Conservation (phyloP, 2,797 vertebrate genomes). For the Pantherophis alleghaniensis region DNA sequence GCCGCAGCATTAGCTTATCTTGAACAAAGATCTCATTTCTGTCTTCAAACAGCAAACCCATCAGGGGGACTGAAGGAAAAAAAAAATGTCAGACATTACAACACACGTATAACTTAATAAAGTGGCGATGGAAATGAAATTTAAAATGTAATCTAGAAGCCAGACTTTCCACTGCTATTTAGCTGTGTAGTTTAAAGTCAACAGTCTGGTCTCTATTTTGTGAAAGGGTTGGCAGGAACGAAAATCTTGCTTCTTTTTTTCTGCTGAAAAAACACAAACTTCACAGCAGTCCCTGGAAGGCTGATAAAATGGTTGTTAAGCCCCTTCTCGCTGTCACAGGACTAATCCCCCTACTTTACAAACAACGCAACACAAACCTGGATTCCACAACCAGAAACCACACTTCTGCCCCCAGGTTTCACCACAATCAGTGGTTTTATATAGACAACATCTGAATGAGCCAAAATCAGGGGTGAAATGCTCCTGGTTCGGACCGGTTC, state of each 20-base stretch:
- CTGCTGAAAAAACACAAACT: constrained; percentile 10
- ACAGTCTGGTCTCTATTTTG: constrained; percentile 7
- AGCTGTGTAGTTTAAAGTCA: constrained; percentile 7
- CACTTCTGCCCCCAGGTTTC: background rate
- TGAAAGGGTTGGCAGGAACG: background rate
- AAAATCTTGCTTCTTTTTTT: background rate
- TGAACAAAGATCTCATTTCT: constrained; percentile 36
- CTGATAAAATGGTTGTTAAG: background rate
- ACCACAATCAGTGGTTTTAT: background rate
- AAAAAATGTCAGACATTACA: constrained; percentile 33
- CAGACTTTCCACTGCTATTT: constrained; percentile 14
- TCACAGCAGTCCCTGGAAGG: constrained; percentile 4
- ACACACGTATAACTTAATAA: constrained; percentile 14
- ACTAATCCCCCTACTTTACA: background rate
- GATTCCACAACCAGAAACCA: background rate
- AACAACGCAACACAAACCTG: background rate
- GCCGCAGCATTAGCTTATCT: background rate
- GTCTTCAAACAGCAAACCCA: background rate
- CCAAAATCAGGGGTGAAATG: background rate
- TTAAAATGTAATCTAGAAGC: constrained; percentile 13
- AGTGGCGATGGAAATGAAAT: constrained; percentile 23
- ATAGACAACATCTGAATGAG: background rate
- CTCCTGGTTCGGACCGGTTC: too few relatives aligned
- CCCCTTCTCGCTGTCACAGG: background rate
- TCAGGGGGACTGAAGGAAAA: background rate